Base-by-base conservation (phyloP, 2,888 invertebrate species). In the Dasysyrphus tricinctus region DNA sequence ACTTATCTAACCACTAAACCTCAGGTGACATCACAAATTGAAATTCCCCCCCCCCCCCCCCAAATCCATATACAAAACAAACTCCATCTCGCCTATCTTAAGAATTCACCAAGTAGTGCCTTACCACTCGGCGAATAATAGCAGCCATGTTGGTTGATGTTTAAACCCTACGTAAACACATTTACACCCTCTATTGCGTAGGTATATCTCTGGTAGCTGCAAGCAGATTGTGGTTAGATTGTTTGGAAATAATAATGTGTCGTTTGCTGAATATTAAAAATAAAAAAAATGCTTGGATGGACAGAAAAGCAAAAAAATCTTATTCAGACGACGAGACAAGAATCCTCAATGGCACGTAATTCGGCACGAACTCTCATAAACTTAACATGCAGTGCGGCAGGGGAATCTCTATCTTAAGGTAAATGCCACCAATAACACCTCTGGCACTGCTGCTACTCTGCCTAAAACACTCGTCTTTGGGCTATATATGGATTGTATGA, bases 321-420 rank as follows among this genome's bases (percentile, higher is more conserved):
- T 59, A 70, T 47, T 24, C 54, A 69, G 67, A 51, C 72, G 77
- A 85, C 77, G 77, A 85, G 85, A 81, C 81, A 49, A 65, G 77
- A 85, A 85, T 85, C 42, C 81, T 57, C 77, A 81, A 85, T 85
- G 72, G 44, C 59, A 80, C 72, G 84, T 85, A 69, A 69, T 74
- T 74, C 77, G 78, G 81, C 77, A 81, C 85, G 77, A 85, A 81
- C 74, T 44, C 81, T 70, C 81, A 81, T 73, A 77, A 77, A 61
- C 42, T 63, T 70, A 44, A 56, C 61, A 47, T 14, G 34, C 12
- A 1, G 16, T 0, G 29, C 0, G 54, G n/a, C 5, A 12, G 11
- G 54, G 42, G 29, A 61, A 54, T 49, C 47, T 32, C 51, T 8
- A 4, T 80, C 34, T 51, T 69, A 59, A 81, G 81, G 85, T 78